A percentile compares a stretch with the other conserved stretches of the same genome.
These are phyloP conservation scores for Parasteatoda lunata DNA, from an alignment of 2,888 invertebrate species.

Conservation along the genomic window DNA sequence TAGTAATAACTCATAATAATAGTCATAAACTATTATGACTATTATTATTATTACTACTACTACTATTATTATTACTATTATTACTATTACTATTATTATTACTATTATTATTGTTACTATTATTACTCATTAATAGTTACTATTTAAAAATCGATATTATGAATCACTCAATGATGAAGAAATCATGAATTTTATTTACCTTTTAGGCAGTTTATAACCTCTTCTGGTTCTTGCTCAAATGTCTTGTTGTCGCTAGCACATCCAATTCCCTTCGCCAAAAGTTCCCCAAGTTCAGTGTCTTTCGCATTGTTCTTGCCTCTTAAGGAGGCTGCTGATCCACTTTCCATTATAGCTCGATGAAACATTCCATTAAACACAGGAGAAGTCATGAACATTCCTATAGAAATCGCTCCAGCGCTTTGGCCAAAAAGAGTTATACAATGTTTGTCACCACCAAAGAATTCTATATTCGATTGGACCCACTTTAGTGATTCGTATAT, in stretches of 20 bases:
- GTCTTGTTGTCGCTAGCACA: constrained; percentile 12
- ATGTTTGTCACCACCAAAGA: constrained; percentile 39
- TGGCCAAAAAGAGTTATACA: constrained; percentile 39
- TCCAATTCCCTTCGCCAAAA: constrained; percentile 26
- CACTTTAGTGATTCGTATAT: constrained; percentile 43
- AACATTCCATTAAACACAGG: constrained; percentile 31
- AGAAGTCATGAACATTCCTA: constrained; percentile 27
- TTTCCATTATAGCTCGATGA: constrained; percentile 32
- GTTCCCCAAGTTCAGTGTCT: constrained; percentile 5
- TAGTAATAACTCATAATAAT: too few species aligned
- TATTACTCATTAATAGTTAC: too few species aligned
- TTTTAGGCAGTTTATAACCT: constrained; percentile 38
- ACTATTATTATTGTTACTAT: too few species aligned
- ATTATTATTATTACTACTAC: too few species aligned
- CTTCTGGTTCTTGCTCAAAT: background rate
- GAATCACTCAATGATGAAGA: background rate
- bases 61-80: too few species aligned
- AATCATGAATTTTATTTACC: constrained; percentile 1
- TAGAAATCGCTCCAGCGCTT: constrained; percentile 40
- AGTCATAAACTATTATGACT: too few species aligned
- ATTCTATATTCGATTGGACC: constrained; percentile 37
- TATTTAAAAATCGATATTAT: background rate
- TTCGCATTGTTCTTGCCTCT: constrained; percentile 5
- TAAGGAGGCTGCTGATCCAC: constrained; percentile 32
- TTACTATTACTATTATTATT: too few species aligned